Evolutionary conservation across 2,888 invertebrate genomes (phyloP), one percentile per base, ranked within the genome.

Genomic region (Argyra leucocephala): DNA sequence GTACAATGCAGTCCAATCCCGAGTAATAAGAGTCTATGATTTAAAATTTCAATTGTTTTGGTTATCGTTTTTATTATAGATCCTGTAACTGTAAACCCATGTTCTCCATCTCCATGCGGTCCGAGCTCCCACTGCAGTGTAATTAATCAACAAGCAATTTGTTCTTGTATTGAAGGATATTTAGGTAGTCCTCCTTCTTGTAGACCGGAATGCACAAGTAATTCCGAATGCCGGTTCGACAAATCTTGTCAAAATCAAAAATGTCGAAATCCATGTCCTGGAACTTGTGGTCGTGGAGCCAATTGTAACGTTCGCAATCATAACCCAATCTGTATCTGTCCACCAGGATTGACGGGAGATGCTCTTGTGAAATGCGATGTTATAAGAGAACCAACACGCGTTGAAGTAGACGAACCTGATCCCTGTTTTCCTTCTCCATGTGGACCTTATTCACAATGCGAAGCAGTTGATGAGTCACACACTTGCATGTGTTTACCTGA

Each of bases 151-250:
- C 83, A 85, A 63, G 85, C 89, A 1, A 82, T 84, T 31, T 90
- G 90, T 72, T 85, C 86, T 5, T 90, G 90, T 72, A 81, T 86
- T 18, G 83, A 85, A 2, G 83, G 86, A 59, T 90, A 86, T 76
- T 81, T 84, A 63, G 88, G 88, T 36, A 82, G 83, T n/a, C 90
- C 92, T 36, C 90, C 90, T 5, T 85, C 85, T 69, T 92, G 91
- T 74, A 82, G 86, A 69, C 89, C 89, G 0, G 90, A 91, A 76
- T 91, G 91, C 75, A 83, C 86, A 15, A 82, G 84, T 65, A 89
- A 91, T 73, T 81, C 83, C 36, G 87, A 88, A 76, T 88, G 88
- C 74, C 69, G 83, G 1, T 80, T 80, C 69, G 81, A 84, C 69
- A 77, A 83, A 68, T 87, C 87, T 24, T 88, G 88, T 72, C 84